Evolutionary conservation across 1,140 invertebrate species (phyloP).

Genomic region (Epicauta chinensis): DNA sequence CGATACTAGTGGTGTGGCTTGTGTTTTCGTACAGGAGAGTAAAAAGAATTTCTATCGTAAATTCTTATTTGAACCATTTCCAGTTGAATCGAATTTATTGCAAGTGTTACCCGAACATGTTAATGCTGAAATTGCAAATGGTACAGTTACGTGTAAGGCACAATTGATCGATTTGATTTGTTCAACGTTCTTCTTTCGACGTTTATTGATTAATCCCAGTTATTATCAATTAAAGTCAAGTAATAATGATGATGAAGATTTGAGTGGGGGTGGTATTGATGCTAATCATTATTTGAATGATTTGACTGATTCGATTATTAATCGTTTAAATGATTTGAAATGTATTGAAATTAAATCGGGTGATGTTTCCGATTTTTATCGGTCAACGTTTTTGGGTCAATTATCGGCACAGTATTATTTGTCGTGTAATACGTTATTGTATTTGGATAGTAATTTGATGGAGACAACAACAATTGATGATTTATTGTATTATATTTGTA

Average conservation of each 20-base stretch:
- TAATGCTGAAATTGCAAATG: constrained; percentile 96
- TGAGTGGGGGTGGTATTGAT: too few species aligned
- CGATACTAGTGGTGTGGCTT: constrained; percentile 91
- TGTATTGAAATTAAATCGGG: constrained; percentile 66
- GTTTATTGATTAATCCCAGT: constrained; percentile 87
- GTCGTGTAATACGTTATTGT: constrained; percentile 83
- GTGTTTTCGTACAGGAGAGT: constrained; percentile 94
- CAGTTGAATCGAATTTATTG: constrained; percentile 93
- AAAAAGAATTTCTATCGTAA: constrained; percentile 99
- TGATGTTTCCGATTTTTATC: constrained; percentile 34
- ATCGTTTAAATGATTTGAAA: constrained; percentile 63
- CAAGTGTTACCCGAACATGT: constrained; percentile 92
- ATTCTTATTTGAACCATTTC: constrained; percentile 98
- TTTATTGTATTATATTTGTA: constrained; percentile 74
- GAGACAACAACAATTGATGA: constrained; percentile 61
- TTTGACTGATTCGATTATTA: constrained; percentile 72
- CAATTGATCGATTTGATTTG: constrained; percentile 95
- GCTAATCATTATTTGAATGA: constrained; percentile 60
- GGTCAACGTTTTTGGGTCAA: constrained; percentile 81
- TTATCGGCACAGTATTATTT: constrained; percentile 97
- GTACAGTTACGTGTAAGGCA: constrained; percentile 87
- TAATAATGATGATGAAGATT: constrained; percentile 52
- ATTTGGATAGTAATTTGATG: constrained; percentile 67
- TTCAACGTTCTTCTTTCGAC: constrained; percentile 96
- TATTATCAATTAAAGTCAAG: constrained; percentile 91